These are phyloP conservation scores for Tragelaphus imberbis DNA, from an alignment of 2,113 vertebrate genomes.

Conservation along the genomic window DNA sequence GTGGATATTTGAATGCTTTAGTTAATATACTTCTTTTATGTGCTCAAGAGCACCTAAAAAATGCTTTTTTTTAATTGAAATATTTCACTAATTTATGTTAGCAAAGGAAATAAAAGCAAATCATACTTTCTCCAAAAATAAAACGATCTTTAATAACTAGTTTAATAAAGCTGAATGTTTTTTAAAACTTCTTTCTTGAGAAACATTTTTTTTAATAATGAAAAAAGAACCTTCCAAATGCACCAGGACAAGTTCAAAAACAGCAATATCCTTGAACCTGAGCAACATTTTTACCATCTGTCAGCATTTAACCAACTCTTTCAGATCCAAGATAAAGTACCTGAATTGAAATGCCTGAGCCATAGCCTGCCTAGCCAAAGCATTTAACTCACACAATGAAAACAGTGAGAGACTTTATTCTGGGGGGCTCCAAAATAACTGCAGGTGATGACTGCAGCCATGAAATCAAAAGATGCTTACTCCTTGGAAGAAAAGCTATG, in stretches of 20 bases:
- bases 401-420: not conserved
- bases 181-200: not conserved
- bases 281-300: not conserved
- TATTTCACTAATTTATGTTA: conserved; percentile 21
- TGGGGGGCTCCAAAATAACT: not conserved
- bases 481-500: not conserved
- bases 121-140: not conserved
- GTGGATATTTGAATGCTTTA: not conserved
- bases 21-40: not conserved
- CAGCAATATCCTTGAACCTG: not conserved
- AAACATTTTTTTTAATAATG: not conserved
- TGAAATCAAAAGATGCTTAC: not conserved
- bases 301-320: not conserved
- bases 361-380: not conserved
- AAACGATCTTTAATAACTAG: not conserved
- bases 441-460: not conserved
- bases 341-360: not conserved
- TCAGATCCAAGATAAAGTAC: not conserved
- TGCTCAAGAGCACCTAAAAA: not conserved
- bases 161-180: not conserved
- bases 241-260: not conserved
- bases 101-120: not conserved
- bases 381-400: not conserved
- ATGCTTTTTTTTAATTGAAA: not conserved
- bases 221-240: not conserved